phyloP scores from a whole-genome alignment of 2,797 vertebrate genomes.

The Syndactyla subalaris region DNA sequence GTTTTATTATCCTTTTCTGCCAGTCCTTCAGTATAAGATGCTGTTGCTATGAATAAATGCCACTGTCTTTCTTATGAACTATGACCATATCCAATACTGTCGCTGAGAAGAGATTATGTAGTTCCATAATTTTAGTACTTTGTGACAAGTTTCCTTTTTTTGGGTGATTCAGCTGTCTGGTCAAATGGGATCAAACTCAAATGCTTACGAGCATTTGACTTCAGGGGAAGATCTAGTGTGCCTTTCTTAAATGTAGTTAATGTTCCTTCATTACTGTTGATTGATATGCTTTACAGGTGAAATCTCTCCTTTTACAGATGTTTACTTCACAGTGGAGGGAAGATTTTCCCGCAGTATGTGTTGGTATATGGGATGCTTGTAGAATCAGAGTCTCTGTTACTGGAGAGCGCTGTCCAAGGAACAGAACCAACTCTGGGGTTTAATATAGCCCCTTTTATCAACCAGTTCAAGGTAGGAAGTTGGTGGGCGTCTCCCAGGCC shows the following conservation, averaged over 20 bases:
- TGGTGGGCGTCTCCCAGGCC: not conserved
- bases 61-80: not conserved
- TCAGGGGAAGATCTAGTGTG: not conserved
- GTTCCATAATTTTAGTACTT: not conserved
- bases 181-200: not conserved
- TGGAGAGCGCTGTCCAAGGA: slow-evolving; percentile 94
- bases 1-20: not conserved
- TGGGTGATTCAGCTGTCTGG: not conserved
- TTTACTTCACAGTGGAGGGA: slow-evolving; percentile 91
- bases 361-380: slow-evolving; percentile 91
- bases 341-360: slow-evolving; percentile 90
- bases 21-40: not conserved
- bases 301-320: slow-evolving; percentile 78
- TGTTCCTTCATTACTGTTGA: not conserved
- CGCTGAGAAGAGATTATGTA: not conserved
- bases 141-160: not conserved
- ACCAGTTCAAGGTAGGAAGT: slow-evolving; percentile 91
- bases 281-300: not conserved
- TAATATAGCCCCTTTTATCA: slow-evolving; percentile 95
- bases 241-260: not conserved
- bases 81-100: not conserved
- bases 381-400: slow-evolving; percentile 88
- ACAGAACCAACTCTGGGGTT: slow-evolving; percentile 91
- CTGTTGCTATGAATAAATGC: not conserved
- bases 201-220: not conserved